These are phyloP conservation scores for Papio anubis DNA, from an alignment of 2,113 vertebrate genomes.

Conservation along the genomic window DNA sequence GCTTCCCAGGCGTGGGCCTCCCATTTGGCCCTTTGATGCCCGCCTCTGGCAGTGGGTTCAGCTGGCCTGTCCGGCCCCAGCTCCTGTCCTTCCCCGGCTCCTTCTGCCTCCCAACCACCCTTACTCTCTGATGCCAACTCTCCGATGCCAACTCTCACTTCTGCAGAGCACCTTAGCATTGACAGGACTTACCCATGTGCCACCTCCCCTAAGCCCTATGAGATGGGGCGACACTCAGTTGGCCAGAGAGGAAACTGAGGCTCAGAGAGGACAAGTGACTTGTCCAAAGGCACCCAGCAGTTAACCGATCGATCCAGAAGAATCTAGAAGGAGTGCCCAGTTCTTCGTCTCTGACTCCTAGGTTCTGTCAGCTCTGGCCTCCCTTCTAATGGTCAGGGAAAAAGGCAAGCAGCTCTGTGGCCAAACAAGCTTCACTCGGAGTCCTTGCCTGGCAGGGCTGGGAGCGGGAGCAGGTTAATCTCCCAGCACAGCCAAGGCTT, in stretches of 20 bases:
- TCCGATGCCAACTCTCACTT: no score
- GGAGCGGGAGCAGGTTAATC: background rate
- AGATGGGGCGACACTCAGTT: background rate
- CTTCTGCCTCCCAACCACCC: background rate
- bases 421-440: background rate
- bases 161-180: background rate
- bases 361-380: background rate
- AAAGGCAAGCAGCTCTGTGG: background rate
- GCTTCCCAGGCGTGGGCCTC: background rate
- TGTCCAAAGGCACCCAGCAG: background rate
- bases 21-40: background rate
- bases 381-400: background rate
- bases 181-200: fast-evolving
- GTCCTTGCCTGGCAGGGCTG: background rate
- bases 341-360: fast-evolving
- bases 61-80: background rate
- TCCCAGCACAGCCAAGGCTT: background rate
- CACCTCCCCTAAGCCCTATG: background rate
- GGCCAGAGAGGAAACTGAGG: background rate
- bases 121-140: background rate
- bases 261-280: background rate
- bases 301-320: background rate
- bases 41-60: background rate
- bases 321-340: background rate
- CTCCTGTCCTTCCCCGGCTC: background rate